A percentile compares a stretch with the other conserved stretches of the same genome.
Conservation (phyloP, 2,888 invertebrate genomes). For the Bruchidius siliquastri region DNA sequence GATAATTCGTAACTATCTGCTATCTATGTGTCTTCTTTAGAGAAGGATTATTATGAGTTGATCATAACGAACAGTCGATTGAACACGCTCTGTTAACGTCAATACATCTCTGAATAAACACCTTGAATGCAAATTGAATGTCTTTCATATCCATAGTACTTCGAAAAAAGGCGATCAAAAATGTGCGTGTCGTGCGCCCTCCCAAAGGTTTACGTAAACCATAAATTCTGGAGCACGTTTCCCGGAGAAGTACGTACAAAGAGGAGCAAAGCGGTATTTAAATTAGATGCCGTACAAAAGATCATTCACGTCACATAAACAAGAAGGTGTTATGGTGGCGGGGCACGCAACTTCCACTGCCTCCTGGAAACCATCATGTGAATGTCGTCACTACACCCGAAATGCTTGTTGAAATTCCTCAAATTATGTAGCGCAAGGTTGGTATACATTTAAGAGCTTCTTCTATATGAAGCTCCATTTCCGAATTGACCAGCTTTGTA, state of each 20-base stretch:
- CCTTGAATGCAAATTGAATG: too few species aligned
- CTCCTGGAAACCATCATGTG: not conserved
- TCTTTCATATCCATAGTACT: too few species aligned
- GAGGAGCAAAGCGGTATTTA: conserved; percentile 23
- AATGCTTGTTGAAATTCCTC: not conserved
- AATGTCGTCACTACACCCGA: not conserved
- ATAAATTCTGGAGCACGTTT: not conserved
- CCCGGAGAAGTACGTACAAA: not conserved
- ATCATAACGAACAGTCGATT: too few species aligned
- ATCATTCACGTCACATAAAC: conserved; percentile 25
- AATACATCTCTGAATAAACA: too few species aligned
- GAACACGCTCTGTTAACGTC: too few species aligned
- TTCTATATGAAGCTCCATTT: too few species aligned
- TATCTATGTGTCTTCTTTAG: too few species aligned
- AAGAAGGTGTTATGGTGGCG: conserved; percentile 20
- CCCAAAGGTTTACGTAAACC: not conserved
- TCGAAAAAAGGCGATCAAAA: not conserved
- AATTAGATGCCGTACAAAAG: conserved; percentile 25
- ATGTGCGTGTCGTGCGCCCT: not conserved
- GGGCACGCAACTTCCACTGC: conserved; percentile 20
- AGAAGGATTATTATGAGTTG: too few species aligned
- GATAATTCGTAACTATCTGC: too few species aligned
- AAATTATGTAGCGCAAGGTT: not conserved
- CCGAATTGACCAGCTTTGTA: too few species aligned
- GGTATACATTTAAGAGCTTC: not conserved